These are phyloP conservation scores for Miltochrista miniata DNA, from an alignment of 2,888 invertebrate species.

Conservation along the genomic window DNA sequence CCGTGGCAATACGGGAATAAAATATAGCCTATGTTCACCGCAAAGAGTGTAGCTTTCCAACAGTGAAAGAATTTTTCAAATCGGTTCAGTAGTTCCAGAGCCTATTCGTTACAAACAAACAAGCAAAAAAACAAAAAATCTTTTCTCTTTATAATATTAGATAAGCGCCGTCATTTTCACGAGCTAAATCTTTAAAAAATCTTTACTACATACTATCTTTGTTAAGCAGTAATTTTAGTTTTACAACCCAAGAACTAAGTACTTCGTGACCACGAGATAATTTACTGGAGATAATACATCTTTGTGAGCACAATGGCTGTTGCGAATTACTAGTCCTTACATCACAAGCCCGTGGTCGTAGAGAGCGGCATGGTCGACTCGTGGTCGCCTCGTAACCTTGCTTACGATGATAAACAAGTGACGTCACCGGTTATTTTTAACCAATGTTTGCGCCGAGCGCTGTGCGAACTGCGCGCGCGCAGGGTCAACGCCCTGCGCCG, in stretches of 20 bases:
- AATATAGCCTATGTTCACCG: no score
- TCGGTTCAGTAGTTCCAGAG: no score
- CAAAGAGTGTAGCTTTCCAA: no score
- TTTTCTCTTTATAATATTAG: no score
- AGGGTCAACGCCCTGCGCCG: constrained; percentile 62
- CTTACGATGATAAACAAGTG: constrained; percentile 80
- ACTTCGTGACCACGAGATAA: constrained; percentile 1
- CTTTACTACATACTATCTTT: no score
- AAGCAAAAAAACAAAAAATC: no score
- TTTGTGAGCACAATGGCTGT: background rate
- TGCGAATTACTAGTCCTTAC: constrained; percentile 1
- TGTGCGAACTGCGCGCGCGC: constrained; percentile 62
- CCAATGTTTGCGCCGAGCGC: constrained; percentile 63
- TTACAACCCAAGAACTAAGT: background rate
- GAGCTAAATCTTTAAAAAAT: no score
- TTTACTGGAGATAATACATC: background rate
- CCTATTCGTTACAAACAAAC: no score
- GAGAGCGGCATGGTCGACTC: constrained; percentile 16
- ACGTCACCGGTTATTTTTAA: constrained; percentile 76
- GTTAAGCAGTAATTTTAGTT: background rate
- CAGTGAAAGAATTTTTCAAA: no score
- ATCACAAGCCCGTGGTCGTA: constrained; percentile 1
- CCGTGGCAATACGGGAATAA: no score
- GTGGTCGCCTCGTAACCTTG: constrained; percentile 74
- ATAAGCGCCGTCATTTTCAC: no score